Evolutionary conservation across 1,140 invertebrate genomes (phyloP).

Genomic region (Diabrotica virgifera): DNA sequence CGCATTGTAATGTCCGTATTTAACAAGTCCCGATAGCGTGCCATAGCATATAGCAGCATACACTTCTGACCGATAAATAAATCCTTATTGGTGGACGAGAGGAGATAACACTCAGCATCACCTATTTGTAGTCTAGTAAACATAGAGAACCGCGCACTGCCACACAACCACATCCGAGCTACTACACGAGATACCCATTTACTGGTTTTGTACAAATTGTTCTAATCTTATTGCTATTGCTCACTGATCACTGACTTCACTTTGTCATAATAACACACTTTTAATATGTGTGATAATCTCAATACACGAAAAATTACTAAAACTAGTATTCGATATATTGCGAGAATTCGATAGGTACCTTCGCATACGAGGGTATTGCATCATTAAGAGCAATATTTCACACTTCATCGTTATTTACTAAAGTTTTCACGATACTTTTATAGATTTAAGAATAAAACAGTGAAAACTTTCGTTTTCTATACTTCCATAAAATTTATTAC

Average conservation of each 20-base stretch:
- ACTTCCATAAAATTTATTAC: no score
- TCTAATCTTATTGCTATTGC: not conserved
- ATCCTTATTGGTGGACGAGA: conserved; percentile 39
- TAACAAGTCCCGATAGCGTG: conserved; percentile 45
- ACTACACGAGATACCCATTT: conserved; percentile 13
- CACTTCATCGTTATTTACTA: no score
- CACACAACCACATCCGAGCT: conserved; percentile 6
- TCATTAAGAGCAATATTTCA: no score
- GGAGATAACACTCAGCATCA: conserved; percentile 37
- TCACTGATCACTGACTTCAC: not conserved
- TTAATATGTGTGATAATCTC: no score
- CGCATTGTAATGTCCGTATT: conserved; percentile 47
- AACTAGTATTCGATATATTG: no score
- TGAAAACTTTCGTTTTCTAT: no score
- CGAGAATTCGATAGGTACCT: no score
- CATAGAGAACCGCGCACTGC: conserved; percentile 8
- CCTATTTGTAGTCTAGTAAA: conserved; percentile 32
- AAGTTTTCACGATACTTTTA: no score
- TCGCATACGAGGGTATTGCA: no score
- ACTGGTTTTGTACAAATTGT: conserved; percentile 2
- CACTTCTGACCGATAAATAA: conserved; percentile 39
- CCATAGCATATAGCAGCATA: conserved; percentile 33
- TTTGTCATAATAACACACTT: not conserved
- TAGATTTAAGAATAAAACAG: no score
- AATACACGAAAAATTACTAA: no score